Base-by-base conservation (phyloP, 2,888 invertebrate species). In the Heteropelma amictum region DNA sequence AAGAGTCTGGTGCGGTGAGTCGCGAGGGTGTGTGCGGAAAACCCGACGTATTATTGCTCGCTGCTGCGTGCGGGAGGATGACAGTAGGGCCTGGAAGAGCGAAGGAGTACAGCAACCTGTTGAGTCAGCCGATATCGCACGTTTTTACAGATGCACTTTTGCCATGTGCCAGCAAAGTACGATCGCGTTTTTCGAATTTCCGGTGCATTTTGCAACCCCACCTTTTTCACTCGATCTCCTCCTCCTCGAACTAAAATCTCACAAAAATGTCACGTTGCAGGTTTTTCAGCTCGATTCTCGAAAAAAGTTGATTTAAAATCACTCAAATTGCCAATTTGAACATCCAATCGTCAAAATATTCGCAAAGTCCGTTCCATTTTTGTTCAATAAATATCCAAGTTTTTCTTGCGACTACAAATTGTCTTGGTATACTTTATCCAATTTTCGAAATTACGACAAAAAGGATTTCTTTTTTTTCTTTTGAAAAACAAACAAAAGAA, bases 101-200 rank as follows among this genome's bases (percentile, higher is more conserved):
- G 67, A 72, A 77, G 58, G 58, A 68, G 68, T 58, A 74, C 80
- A 80, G 82, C 87, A 88, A 87, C 87, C 87, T 87, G 87, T 87
- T 88, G 87, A 87, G 85, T 84, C 86, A 83, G 85, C 86, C 87
- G 87, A 87, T 88, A 87, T 88, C 86, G 84, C 86, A 84, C 87
- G 86, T 88, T 87, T 87, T 87, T 88, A 87, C 87, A 87, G 87
- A 87, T 86, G 86, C 85, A 72, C 76, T 78, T 63, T 58, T 51
- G 61, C 64, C 53, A 58, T 65, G 70, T n/a, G n/a, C n/a, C 30
- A 35, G 61, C 38, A 17, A 21, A n/a, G 12, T 23, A 58, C 33
- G 19, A n/a, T 10, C 58, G 17, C 40, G n/a, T 19, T 14, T 38
- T 26, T 63, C 26, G 30, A 42, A 60, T 63, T 7, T 21, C 10